Evolutionary conservation across 2,113 vertebrate species (phyloP).

Genomic region (Rhinopomastus cyanomelas): DNA sequence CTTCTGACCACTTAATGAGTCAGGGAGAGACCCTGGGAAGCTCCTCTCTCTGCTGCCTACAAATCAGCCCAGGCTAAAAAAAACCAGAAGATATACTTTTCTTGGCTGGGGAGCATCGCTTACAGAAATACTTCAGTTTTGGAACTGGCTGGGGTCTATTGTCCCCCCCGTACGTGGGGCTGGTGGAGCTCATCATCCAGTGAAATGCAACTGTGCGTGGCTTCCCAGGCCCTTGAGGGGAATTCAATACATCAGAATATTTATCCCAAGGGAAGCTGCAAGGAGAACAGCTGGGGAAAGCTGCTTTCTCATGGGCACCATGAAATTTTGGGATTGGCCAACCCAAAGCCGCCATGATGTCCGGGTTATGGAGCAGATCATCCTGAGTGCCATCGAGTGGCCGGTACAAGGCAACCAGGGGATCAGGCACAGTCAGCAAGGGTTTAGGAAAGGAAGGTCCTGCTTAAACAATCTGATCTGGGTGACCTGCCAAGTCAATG

Average conservation of each 20-base stretch:
- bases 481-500: too few relatives aligned
- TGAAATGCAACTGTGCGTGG: background rate
- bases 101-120: background rate
- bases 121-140: background rate
- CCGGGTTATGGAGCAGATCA: too few relatives aligned
- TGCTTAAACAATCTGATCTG: too few relatives aligned
- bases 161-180: background rate
- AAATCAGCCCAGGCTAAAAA: background rate
- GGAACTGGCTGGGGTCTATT: background rate
- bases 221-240: background rate
- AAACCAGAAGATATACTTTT: background rate
- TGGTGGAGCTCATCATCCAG: accelerated
- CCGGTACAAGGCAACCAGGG: too few relatives aligned
- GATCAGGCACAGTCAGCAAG: too few relatives aligned
- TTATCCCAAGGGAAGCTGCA: background rate
- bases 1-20: constrained; percentile 36
- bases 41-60: background rate
- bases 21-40: background rate
- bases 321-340: background rate
- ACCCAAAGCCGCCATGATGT: background rate
- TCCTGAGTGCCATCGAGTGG: too few relatives aligned
- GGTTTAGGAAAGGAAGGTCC: too few relatives aligned
- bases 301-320: background rate
- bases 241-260: background rate
- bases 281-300: background rate